Percentiles rank a stretch among this genome's conserved stretches.
phyloP scores from a whole-genome alignment of 2,113 vertebrate species.

The Reinhardtius hippoglossoides region DNA sequence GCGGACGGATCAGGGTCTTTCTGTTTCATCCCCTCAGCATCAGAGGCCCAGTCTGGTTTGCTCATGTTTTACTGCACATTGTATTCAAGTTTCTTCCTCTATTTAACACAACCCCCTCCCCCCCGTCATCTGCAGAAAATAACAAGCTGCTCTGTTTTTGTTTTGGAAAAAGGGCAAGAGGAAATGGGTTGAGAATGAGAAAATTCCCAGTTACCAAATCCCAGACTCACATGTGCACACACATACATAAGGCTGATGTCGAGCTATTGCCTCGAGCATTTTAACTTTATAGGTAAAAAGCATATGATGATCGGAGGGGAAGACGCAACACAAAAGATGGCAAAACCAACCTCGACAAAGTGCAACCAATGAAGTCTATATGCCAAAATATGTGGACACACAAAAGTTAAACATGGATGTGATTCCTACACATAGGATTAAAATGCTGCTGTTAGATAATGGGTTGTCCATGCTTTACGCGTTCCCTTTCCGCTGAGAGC shows the following conservation, averaged over 20 bases:
- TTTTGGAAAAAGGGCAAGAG: conserved; percentile 23
- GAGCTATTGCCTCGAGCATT: neutral
- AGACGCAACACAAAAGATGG: neutral
- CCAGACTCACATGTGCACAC: conserved; percentile 1
- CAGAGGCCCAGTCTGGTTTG: neutral
- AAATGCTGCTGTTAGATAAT: too few relatives aligned
- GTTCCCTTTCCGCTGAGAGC: too few relatives aligned
- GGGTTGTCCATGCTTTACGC: too few relatives aligned
- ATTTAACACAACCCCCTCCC: conserved; percentile 1
- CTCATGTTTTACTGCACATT: conserved; percentile 8
- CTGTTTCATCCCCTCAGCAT: conserved; percentile 21
- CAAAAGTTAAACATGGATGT: too few relatives aligned
- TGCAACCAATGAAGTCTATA: neutral
- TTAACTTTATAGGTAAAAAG: neutral
- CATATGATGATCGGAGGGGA: conserved; percentile 44
- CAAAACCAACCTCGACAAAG: too few relatives aligned
- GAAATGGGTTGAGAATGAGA: conserved; percentile 16
- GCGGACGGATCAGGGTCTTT: conserved; percentile 11
- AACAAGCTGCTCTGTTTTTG: conserved; percentile 19
- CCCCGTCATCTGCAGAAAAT: conserved; percentile 20
- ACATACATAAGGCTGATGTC: neutral
- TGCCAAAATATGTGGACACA: too few relatives aligned
- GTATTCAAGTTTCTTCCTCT: conserved; percentile 4
- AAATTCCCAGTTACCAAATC: neutral
- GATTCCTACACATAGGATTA: too few relatives aligned